Conservation (phyloP, 2,797 vertebrate species). For the Acanthurus lineatus region DNA sequence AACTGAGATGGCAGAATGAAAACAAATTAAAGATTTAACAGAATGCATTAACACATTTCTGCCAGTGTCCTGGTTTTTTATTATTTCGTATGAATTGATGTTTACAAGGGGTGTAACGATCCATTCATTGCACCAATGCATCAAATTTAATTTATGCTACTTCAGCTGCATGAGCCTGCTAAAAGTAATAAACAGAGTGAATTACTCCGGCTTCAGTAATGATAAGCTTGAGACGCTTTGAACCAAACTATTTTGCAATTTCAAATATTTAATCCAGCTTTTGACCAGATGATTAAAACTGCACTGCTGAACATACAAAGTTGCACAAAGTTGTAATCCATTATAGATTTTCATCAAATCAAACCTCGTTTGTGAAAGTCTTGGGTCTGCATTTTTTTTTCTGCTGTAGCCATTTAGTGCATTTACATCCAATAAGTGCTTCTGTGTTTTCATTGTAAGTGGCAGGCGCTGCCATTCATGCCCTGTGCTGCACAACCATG, state of each 20-base stretch:
- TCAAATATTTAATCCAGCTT: background rate
- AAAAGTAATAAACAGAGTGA: constrained; percentile 38
- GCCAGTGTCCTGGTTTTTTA: constrained; percentile 37
- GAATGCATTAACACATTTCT: constrained; percentile 43
- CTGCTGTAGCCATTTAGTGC: background rate
- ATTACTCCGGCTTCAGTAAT: constrained; percentile 21
- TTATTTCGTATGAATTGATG: constrained; percentile 51
- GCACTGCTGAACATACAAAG: background rate
- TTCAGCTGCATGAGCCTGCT: constrained; percentile 29
- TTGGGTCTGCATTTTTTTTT: background rate
- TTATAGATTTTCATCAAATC: background rate
- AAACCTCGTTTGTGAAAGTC: background rate
- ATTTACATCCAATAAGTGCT: background rate
- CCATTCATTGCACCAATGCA: constrained; percentile 22
- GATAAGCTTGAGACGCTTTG: constrained; percentile 15
- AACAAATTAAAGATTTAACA: constrained; percentile 53
- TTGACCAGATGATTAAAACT: background rate
- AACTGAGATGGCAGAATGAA: constrained; percentile 32
- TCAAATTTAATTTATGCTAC: constrained; percentile 28
- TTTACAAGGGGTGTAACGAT: constrained; percentile 33
- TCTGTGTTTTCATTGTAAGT: background rate
- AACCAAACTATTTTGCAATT: constrained; percentile 2
- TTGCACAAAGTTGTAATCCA: background rate
- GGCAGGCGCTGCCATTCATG: background rate
- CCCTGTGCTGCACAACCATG: background rate